These are phyloP conservation scores for Cheirogaleus major DNA, from an alignment of 2,797 vertebrate species.

Conservation along the genomic window DNA sequence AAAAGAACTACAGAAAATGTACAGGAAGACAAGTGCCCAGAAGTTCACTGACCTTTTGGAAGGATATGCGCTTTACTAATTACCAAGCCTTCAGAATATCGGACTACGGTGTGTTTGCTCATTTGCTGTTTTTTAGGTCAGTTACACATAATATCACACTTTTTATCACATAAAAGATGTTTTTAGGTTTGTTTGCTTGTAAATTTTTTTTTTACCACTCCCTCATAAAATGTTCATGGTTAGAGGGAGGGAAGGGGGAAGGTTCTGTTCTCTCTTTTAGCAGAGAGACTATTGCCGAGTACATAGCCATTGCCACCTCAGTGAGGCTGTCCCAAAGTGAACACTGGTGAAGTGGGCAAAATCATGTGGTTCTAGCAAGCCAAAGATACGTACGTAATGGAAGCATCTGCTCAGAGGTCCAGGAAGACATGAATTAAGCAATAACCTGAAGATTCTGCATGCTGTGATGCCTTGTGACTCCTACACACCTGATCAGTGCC, in stretches of 20 bases:
- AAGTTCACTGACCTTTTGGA: background rate
- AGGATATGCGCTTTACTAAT: slow-evolving; percentile 20
- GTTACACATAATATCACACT: background rate
- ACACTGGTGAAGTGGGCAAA: background rate
- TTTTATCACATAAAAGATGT: background rate
- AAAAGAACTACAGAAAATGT: slow-evolving; percentile 44
- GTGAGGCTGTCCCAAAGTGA: background rate
- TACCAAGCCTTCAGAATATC: background rate
- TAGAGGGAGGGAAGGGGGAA: background rate
- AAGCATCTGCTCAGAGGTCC: slow-evolving; percentile 69
- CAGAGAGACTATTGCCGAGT: background rate
- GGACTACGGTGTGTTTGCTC: background rate
- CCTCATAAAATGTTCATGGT: background rate
- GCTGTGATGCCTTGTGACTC: background rate
- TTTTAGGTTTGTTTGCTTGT: background rate
- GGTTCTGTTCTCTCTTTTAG: background rate
- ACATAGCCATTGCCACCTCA: background rate
- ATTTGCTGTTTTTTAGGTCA: slow-evolving; percentile 26
- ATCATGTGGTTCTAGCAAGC: slow-evolving; percentile 74
- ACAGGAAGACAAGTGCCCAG: slow-evolving; percentile 43
- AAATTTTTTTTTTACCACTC: background rate
- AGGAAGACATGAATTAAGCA: slow-evolving; percentile 62
- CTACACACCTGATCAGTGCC: background rate
- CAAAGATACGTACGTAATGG: slow-evolving; percentile 83
- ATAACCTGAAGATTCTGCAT: slow-evolving; percentile 7